Percentiles rank a stretch among this genome's conserved stretches.
These are phyloP conservation scores for Ophioninae sp. DNA, from an alignment of 2,888 invertebrate species.

Conservation along the genomic window DNA sequence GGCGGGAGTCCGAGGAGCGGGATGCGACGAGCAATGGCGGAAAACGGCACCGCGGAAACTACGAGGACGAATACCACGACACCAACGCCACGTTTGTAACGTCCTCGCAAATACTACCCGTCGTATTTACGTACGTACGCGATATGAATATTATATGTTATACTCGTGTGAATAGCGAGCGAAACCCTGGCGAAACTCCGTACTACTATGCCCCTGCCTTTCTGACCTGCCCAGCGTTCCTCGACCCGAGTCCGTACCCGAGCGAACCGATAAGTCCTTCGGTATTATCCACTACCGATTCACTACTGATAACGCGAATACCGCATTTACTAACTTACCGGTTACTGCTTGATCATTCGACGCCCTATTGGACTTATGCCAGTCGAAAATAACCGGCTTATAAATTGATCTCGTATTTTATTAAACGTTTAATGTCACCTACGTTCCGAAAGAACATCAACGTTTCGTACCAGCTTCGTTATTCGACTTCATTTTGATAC, in stretches of 20 bases:
- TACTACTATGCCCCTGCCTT: not conserved
- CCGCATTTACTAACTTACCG: not conserved
- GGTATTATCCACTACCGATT: not conserved
- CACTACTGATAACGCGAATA: not conserved
- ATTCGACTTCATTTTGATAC: not conserved
- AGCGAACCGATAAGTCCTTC: not conserved
- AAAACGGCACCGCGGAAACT: constrained; percentile 33
- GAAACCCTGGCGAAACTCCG: constrained; percentile 8
- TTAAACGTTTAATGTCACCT: not conserved
- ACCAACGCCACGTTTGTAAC: constrained; percentile 40
- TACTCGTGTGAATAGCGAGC: constrained; percentile 20
- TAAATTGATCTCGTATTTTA: not conserved
- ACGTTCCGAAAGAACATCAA: not conserved
- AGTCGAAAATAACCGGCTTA: not conserved
- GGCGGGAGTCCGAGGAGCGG: constrained; percentile 31
- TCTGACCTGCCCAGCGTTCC: not conserved
- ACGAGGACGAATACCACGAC: constrained; percentile 33
- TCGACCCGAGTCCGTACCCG: not conserved
- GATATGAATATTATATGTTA: constrained; percentile 45
- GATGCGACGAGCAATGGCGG: constrained; percentile 41
- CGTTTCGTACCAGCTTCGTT: not conserved
- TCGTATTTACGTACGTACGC: constrained; percentile 37
- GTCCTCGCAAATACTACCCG: constrained; percentile 29
- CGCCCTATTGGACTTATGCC: not conserved
- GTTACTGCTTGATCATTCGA: not conserved